These are phyloP conservation scores for Pyrrhia umbra DNA, from an alignment of 2,888 invertebrate species.

Conservation along the genomic window DNA sequence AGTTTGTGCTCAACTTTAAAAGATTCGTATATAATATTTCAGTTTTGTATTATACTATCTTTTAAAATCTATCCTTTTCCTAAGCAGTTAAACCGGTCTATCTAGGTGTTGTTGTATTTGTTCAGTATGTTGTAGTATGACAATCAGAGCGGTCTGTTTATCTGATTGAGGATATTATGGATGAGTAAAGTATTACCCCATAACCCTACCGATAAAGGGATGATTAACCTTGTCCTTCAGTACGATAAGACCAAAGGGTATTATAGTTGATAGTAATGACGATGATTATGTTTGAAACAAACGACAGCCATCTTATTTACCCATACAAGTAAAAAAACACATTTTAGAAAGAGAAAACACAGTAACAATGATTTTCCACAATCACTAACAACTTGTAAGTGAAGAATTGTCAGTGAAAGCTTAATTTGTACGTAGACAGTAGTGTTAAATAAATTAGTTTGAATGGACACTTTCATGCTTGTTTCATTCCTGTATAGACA, in stretches of 20 bases:
- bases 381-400: not conserved
- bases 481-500: not conserved
- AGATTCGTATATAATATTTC: too few species aligned
- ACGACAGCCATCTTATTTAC: not conserved
- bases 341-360: not conserved
- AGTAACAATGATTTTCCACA: not conserved
- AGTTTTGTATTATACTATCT: too few species aligned
- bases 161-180: too few species aligned
- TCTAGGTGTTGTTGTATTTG: too few species aligned
- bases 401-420: conserved; percentile 1
- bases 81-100: too few species aligned
- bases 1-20: too few species aligned
- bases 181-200: too few species aligned
- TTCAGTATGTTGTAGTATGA: too few species aligned
- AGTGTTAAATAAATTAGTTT: not conserved
- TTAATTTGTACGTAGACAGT: not conserved
- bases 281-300: not conserved
- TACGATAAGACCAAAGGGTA: not conserved
- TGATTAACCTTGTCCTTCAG: too few species aligned
- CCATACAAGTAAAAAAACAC: not conserved
- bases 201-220: too few species aligned
- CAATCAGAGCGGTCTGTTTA: too few species aligned
- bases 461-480: not conserved
- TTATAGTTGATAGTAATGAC: not conserved
- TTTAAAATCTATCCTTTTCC: too few species aligned